Percentiles rank a stretch among this genome's conserved stretches.
phyloP scores from a whole-genome alignment of 2,797 vertebrate species.

The Melanogrammus aeglefinus region DNA sequence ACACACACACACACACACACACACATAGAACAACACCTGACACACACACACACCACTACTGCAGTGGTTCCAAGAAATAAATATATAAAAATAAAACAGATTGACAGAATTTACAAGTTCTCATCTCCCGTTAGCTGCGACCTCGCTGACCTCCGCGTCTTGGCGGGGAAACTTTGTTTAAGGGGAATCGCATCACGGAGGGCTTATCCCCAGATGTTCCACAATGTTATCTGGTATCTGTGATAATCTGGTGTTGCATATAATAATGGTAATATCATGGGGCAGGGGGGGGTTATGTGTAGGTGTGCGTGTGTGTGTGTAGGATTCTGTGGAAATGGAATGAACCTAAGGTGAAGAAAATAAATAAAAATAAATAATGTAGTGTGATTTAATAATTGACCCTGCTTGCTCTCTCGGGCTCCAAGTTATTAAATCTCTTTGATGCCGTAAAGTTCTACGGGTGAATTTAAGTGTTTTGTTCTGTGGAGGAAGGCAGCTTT shows the following conservation, averaged over 20 bases:
- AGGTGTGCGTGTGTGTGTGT: conserved; percentile 23
- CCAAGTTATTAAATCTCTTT: conserved; percentile 44
- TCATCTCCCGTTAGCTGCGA: conserved; percentile 53
- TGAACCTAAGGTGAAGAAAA: neutral
- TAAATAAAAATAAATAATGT: conserved; percentile 14
- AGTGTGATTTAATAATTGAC: conserved; percentile 70
- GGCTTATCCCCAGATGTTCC: conserved; percentile 52
- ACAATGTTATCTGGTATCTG: conserved; percentile 30
- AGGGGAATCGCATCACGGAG: conserved; percentile 38
- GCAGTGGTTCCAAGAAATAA: conserved; percentile 55
- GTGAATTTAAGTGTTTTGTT: conserved; percentile 21
- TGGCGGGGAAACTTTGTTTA: conserved; percentile 47
- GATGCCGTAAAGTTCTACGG: conserved; percentile 38
- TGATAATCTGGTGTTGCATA: conserved; percentile 65
- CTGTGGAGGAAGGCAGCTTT: neutral
- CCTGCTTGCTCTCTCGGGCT: conserved; percentile 52
- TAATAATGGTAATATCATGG: conserved; percentile 51
- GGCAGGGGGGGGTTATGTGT: neutral
- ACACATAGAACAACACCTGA: conserved; percentile 62
- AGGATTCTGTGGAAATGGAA: conserved; percentile 30
- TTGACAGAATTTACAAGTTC: conserved; percentile 66
- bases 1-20: neutral
- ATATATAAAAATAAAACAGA: conserved; percentile 41
- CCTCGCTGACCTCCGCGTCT: conserved; percentile 53
- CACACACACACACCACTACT: conserved; percentile 45